Base-by-base conservation (phyloP, 2,888 invertebrate species). In the Metalampra italica region DNA sequence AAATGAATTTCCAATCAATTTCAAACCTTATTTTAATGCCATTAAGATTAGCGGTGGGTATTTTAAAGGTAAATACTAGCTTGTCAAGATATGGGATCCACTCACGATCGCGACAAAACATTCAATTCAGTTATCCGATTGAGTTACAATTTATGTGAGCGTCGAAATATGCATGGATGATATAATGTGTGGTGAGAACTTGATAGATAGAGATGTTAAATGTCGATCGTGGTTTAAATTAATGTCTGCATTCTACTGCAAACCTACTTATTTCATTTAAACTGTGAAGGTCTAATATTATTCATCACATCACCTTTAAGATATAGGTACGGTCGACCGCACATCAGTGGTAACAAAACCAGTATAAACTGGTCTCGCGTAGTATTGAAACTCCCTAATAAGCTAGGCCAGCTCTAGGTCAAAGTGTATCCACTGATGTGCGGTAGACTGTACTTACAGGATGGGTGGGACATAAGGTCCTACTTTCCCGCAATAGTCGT, bases 91-190 rank as follows among this genome's bases (percentile, higher is more conserved):
- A 64, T 56, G 62, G 59, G 62, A 68, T 71, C 66, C 68, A 68
- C 68, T 73, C 71, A 71, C 67, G 74, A 75, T 72, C 73, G 67
- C 72, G 74, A 75, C 74, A 74, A n/a, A 72, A 69, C 69, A 62
- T 68, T 71, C 70, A 63, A 70, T 75, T 75, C 53, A 55, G 49
- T 64, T 62, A 60, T 60, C 61, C 64, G 70, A 70, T 68, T 64
- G 64, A 53, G 62, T 63, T 60, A 64, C 60, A 61, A 59, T 60
- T 58, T 61, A 58, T 57, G 53, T 54, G 47, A 50, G 49, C 46
- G 52, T 57, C 49, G 49, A 47, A 51, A 15, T 46, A 40, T 38
- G 44, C 54, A 22, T 34, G 49, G 52, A 49, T 56, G 50, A 45
- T 52, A 54, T 53, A 54, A 50, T 47, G 50, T 53, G 51, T 51